phyloP scores from a whole-genome alignment of 2,797 vertebrate genomes.

The Sparidentex hasta region DNA sequence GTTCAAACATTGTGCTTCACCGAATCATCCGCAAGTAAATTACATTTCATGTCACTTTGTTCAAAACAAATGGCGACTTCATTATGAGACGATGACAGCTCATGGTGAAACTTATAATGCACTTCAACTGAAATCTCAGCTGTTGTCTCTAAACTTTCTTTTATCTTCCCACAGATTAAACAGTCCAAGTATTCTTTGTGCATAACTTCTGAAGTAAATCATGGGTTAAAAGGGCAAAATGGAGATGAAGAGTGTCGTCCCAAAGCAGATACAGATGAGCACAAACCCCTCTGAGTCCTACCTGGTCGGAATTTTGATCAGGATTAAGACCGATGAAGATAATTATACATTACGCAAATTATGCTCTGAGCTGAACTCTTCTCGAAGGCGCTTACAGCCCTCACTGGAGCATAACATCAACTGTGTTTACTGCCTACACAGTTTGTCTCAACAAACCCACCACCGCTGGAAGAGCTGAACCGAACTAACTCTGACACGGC shows the following conservation, averaged over 20 bases:
- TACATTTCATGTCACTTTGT: conserved; percentile 18
- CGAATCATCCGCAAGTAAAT: background rate
- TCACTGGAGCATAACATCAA: conserved; percentile 2
- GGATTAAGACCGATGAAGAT: conserved; percentile 26
- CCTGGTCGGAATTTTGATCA: conserved; percentile 46
- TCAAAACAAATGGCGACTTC: conserved; percentile 32
- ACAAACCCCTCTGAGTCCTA: conserved; percentile 21
- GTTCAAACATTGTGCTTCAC: conserved; percentile 18
- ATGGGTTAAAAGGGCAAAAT: conserved; percentile 50
- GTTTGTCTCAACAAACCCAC: conserved; percentile 22
- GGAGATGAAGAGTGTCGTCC: conserved; percentile 26
- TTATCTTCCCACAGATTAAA: conserved; percentile 4
- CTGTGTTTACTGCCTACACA: conserved; percentile 18
- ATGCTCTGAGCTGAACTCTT: conserved; percentile 17
- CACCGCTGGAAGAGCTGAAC: conserved; percentile 11
- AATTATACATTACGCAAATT: conserved; percentile 25
- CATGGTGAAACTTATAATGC: conserved; percentile 6
- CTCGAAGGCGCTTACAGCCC: conserved; percentile 12
- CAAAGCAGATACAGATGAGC: conserved; percentile 25
- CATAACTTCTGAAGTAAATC: conserved; percentile 19
- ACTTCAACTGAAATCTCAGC: conserved; percentile 6
- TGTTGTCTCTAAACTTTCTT: conserved; percentile 1
- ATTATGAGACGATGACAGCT: conserved; percentile 5
- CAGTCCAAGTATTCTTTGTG: conserved; percentile 11
- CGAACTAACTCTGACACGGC: conserved; percentile 36